Evolutionary conservation across 2,113 vertebrate species (phyloP), one percentile per base, ranked within the genome.

Genomic region (Amphiprion ocellaris): DNA sequence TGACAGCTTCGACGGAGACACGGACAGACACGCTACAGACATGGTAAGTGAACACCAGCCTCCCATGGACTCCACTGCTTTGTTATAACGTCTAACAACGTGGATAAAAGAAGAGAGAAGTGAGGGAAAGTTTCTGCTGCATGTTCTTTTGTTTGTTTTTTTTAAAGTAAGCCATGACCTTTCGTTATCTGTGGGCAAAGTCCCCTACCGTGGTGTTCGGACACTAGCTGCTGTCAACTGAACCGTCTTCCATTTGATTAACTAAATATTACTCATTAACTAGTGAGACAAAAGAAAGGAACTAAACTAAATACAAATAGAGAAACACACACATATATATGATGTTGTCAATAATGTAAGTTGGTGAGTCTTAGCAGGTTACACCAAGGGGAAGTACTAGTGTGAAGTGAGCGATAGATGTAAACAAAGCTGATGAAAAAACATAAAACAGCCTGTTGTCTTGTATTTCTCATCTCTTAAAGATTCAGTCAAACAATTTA

Each of bases 11-110:
- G 53, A 77, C 72, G 24, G 66, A 63, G 39, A n/a, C 28, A 10
- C 82, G 54, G 37, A 28, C 23, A 44, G 24, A 46, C 11, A 55
- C 82, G 26, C 52, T 4, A 69, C 66, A 85, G 82, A 74, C 75
- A 93, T 93, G 92, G 93, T 94, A 23, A 93, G 93, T 77, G 11
- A 6, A 23, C 9, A 14, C 1, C 4, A 2, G 0, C 12, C 4
- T 58, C 4, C 47, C 9, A 1, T 8, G 4, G 9, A 10, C 21
- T 50, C 1, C 15, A 5, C 15, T 52, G 2, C 4, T 2, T 7
- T n/a, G 0, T 9, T 21, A 0, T 19, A 12, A 44, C 1, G n/a
- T 12, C 7, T 4, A 28, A 33, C 21, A 56, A 2, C 6, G 16
- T 14, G 14, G 4, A 8, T 12, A 19, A 21, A 11, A 17, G 4